Evolutionary conservation across 2,888 invertebrate species (phyloP).

Genomic region (Argyra leucocephala): DNA sequence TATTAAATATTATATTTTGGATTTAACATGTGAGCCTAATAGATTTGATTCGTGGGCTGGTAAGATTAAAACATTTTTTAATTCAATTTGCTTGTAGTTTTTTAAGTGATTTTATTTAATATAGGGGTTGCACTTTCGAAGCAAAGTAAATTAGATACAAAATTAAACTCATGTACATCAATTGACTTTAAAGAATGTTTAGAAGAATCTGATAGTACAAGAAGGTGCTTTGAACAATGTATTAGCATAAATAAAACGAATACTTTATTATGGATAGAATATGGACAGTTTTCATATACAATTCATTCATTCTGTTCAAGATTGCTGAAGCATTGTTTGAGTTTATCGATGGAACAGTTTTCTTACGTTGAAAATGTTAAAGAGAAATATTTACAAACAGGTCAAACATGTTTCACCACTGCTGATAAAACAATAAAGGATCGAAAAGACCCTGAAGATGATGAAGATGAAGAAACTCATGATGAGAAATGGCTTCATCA

Average conservation of each 20-base stretch:
- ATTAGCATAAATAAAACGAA: slow-evolving; percentile 64
- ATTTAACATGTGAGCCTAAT: slow-evolving; percentile 68
- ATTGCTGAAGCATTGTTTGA: slow-evolving; percentile 69
- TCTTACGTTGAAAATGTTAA: slow-evolving; percentile 66
- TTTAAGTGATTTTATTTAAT: neutral
- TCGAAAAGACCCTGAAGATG: slow-evolving; percentile 28
- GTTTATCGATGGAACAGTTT: slow-evolving; percentile 65
- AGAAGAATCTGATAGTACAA: slow-evolving; percentile 59
- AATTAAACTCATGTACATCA: slow-evolving; percentile 64
- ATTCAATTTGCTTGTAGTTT: neutral
- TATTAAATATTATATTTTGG: slow-evolving; percentile 70
- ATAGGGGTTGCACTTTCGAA: slow-evolving; percentile 62
- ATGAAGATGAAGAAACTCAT: slow-evolving; percentile 43
- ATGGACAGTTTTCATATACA: slow-evolving; percentile 80
- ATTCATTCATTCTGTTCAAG: slow-evolving; percentile 85
- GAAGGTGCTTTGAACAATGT: slow-evolving; percentile 72
- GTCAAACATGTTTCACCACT: slow-evolving; percentile 67
- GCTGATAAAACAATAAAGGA: slow-evolving; percentile 53
- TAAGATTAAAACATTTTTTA: neutral
- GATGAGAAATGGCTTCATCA: slow-evolving; percentile 89
- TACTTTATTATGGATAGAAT: slow-evolving; percentile 78
- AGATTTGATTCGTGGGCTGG: slow-evolving; percentile 90
- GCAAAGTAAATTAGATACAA: slow-evolving; percentile 66
- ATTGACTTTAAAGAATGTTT: slow-evolving; percentile 55
- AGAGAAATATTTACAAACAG: slow-evolving; percentile 66